Conservation (phyloP, 2,113 vertebrate species). For the Helogale parvula region DNA sequence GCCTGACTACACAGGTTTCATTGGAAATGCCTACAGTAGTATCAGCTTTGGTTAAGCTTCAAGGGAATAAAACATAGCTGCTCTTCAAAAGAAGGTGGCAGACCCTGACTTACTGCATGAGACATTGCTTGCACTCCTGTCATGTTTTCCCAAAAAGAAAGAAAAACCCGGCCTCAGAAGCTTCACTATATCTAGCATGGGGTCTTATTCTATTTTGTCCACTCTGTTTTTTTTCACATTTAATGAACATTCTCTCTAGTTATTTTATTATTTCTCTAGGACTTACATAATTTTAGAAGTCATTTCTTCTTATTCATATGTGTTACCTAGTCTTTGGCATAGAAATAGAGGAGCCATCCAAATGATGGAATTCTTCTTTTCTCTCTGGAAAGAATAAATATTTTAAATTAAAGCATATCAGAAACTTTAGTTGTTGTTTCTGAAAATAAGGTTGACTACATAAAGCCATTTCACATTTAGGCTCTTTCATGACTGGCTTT, state of each 20-base stretch:
- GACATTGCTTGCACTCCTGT: neutral
- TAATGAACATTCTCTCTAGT: neutral
- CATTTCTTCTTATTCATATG: neutral
- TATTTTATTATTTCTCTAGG: neutral
- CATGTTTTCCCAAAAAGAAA: neutral
- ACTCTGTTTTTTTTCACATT: neutral
- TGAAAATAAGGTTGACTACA: slow-evolving; percentile 57
- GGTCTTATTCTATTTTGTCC: neutral
- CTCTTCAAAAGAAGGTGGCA: neutral
- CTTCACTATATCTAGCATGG: neutral
- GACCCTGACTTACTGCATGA: neutral
- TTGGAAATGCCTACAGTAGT: too few species aligned
- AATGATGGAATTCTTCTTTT: slow-evolving; percentile 39
- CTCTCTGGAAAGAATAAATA: neutral
- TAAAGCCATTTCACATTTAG: slow-evolving; percentile 49
- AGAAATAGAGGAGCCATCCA: neutral
- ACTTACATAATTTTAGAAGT: neutral
- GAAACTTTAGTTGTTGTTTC: slow-evolving; percentile 61
- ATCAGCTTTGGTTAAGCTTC: neutral
- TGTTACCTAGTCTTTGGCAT: neutral
- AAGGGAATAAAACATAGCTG: neutral
- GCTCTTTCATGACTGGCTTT: slow-evolving; percentile 56
- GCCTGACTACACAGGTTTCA: neutral
- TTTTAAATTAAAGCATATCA: slow-evolving; percentile 68
- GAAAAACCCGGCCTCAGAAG: neutral